These are phyloP conservation scores for Lucifuga dentata DNA, from an alignment of 2,113 vertebrate genomes.

Conservation along the genomic window DNA sequence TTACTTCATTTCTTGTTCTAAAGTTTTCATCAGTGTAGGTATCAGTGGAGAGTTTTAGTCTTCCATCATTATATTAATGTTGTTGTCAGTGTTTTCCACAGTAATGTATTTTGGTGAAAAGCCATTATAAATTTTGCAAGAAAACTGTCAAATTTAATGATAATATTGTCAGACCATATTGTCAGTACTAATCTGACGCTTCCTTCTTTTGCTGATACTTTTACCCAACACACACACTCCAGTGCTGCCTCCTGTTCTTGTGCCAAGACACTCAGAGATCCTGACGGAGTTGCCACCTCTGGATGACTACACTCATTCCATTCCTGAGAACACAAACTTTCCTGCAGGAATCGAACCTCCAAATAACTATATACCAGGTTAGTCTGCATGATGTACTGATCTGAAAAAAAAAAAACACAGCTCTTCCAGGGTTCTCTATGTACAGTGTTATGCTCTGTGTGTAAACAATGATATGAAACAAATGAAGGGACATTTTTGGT, in stretches of 20 bases:
- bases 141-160: neutral
- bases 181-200: neutral
- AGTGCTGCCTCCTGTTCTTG: slow-evolving; percentile 97
- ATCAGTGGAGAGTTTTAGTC: neutral
- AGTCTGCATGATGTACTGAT: slow-evolving; percentile 6
- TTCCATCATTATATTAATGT: slow-evolving; percentile 6
- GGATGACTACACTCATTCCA: slow-evolving; percentile 98
- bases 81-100: neutral
- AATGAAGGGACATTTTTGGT: too few relatives aligned
- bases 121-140: neutral
- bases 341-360: slow-evolving; percentile 97
- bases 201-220: neutral
- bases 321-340: slow-evolving; percentile 99
- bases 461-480: too few relatives aligned
- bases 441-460: too few relatives aligned
- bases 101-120: neutral
- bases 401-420: too few relatives aligned
- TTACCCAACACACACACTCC: neutral
- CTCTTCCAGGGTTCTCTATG: too few relatives aligned
- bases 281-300: slow-evolving; percentile 93
- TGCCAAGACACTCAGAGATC: slow-evolving; percentile 97
- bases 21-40: neutral
- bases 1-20: too few relatives aligned
- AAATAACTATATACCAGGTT: slow-evolving; percentile 99
- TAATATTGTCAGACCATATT: neutral